Conservation (phyloP, 2,113 vertebrate species). For the Xerus inauris region DNA sequence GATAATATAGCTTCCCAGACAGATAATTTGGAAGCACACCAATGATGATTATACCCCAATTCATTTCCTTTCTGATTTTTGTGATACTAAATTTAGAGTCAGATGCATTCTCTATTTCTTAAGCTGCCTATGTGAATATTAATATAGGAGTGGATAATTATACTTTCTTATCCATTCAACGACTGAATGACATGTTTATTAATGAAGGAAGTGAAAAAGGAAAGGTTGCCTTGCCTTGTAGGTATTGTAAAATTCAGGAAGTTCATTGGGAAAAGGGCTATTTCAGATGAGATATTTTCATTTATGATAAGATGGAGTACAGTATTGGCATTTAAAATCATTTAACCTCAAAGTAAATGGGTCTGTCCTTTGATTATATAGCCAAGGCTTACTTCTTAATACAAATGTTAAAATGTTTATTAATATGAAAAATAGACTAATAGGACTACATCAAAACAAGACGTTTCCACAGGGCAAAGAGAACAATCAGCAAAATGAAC, state of each 20-base stretch:
- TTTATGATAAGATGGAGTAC: background rate
- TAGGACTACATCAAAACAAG: background rate
- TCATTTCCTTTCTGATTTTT: slow-evolving; percentile 43
- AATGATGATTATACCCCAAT: slow-evolving; percentile 23
- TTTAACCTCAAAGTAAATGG: slow-evolving; percentile 18
- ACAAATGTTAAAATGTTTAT: slow-evolving; percentile 6
- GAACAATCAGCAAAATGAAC: background rate
- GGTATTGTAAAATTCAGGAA: background rate
- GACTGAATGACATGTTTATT: background rate
- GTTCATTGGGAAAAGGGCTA: background rate
- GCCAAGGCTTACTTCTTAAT: background rate
- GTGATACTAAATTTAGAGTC: background rate
- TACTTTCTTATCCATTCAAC: background rate
- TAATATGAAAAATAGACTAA: background rate
- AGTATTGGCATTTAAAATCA: slow-evolving; percentile 39
- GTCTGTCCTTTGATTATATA: slow-evolving; percentile 15
- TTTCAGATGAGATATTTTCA: slow-evolving; percentile 21
- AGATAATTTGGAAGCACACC: slow-evolving; percentile 70
- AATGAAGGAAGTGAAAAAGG: background rate
- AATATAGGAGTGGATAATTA: background rate
- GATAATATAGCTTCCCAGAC: slow-evolving; percentile 62
- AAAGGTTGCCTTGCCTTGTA: background rate
- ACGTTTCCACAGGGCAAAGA: background rate
- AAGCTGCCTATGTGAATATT: background rate
- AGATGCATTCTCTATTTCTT: background rate